These are phyloP conservation scores for Plotosus lineatus DNA, from an alignment of 2,113 vertebrate genomes.

Conservation along the genomic window DNA sequence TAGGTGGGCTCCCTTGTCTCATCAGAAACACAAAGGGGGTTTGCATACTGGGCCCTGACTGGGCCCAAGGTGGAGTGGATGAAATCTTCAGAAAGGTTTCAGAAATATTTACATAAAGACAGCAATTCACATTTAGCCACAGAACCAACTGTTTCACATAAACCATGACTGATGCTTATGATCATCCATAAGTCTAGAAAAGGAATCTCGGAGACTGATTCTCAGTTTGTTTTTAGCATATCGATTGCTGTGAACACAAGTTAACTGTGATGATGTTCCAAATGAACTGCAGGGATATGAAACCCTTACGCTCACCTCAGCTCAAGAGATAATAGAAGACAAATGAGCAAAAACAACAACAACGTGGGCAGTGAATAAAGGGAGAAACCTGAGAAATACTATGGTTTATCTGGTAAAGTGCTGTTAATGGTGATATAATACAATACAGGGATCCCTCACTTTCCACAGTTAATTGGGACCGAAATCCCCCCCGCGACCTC, in stretches of 20 bases:
- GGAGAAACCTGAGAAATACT: constrained; percentile 40
- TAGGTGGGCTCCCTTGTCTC: not conserved
- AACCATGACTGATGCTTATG: not conserved
- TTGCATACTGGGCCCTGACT: not conserved
- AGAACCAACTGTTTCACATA: not conserved
- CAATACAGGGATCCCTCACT: not conserved
- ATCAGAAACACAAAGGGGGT: not conserved
- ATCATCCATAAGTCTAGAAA: not conserved
- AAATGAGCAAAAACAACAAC: constrained; percentile 6
- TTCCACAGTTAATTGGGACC: too few species aligned
- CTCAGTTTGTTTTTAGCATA: not conserved
- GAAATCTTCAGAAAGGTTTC: not conserved
- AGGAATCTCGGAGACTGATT: not conserved
- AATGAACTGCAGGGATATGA: not conserved
- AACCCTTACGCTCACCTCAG: not conserved
- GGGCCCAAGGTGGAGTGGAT: not conserved
- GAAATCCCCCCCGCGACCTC: too few species aligned
- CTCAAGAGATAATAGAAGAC: not conserved
- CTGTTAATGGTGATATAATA: not conserved
- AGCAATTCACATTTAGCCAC: not conserved
- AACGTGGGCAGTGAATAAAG: constrained; percentile 57
- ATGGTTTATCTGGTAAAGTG: constrained; percentile 28
- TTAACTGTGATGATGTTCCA: too few species aligned
- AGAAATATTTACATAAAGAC: too few species aligned
- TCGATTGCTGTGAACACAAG: not conserved